Evolutionary conservation across 2,113 vertebrate species (phyloP).

Genomic region (Noturus placidus): DNA sequence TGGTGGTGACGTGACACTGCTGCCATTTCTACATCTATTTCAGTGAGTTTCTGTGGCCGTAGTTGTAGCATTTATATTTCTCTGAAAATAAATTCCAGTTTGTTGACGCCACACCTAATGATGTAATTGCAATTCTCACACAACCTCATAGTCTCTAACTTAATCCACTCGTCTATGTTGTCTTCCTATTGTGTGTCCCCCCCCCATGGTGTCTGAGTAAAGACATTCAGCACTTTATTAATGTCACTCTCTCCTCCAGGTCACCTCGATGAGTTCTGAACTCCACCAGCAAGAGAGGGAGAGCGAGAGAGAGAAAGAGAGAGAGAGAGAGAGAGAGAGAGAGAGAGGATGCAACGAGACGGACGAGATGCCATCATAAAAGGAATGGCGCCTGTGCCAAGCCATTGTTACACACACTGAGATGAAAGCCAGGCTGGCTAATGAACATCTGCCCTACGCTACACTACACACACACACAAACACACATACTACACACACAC

Average conservation of each 20-base stretch:
- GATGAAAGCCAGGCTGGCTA: slow-evolving; percentile 76
- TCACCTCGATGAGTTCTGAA: slow-evolving; percentile 42
- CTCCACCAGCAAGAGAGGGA: slow-evolving; percentile 16
- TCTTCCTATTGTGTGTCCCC: neutral
- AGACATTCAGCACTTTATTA: slow-evolving; percentile 36
- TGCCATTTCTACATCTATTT: neutral
- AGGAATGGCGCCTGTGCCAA: slow-evolving; percentile 67
- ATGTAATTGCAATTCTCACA: neutral
- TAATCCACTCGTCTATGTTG: neutral
- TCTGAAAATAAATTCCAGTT: neutral
- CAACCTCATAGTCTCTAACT: neutral
- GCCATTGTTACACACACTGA: slow-evolving; percentile 75
- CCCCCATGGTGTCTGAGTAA: slow-evolving; percentile 1
- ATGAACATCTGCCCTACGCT: slow-evolving; percentile 77
- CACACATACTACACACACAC: slow-evolving; percentile 48
- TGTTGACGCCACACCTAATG: neutral
- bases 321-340: slow-evolving; percentile 11
- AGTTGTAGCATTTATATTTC: neutral
- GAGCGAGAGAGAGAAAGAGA: neutral
- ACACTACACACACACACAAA: slow-evolving; percentile 65
- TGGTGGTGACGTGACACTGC: neutral
- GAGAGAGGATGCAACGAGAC: slow-evolving; percentile 58
- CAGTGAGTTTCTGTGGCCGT: neutral
- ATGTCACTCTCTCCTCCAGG: slow-evolving; percentile 33
- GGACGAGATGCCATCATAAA: slow-evolving; percentile 71